phyloP scores from a whole-genome alignment of 2,113 vertebrate species.

The Nannospalax galili region DNA sequence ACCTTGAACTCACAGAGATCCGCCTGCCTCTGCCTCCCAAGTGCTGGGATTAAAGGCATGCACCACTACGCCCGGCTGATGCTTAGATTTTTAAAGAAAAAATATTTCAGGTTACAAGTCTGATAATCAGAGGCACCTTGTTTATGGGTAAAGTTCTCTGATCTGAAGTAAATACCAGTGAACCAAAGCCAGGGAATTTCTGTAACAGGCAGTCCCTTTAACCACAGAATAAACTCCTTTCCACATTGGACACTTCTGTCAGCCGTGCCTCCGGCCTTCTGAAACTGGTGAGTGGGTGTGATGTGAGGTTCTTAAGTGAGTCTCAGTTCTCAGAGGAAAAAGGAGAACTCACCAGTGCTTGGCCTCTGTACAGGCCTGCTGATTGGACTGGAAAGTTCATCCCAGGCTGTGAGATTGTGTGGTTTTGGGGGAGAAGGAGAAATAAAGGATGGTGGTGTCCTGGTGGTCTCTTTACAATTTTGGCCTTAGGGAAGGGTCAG shows the following conservation, averaged over 20 bases:
- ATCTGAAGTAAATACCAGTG: accelerated
- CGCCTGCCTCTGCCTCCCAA: no score
- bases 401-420: background rate
- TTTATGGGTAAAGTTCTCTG: accelerated
- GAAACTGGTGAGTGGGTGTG: background rate
- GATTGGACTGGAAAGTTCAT: no score
- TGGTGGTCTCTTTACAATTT: background rate
- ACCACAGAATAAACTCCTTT: background rate
- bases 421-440: background rate
- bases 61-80: no score
- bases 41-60: no score
- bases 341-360: background rate
- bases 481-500: background rate
- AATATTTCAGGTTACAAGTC: background rate
- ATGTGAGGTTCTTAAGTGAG: background rate
- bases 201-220: background rate
- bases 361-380: accelerated
- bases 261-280: accelerated
- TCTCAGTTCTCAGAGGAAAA: background rate
- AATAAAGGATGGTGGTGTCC: background rate
- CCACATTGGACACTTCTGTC: background rate
- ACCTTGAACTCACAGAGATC: no score
- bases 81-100: background rate
- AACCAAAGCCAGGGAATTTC: background rate
- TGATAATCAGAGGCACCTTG: accelerated